Evolutionary conservation across 2,113 vertebrate genomes (phyloP).

Genomic region (Bufo bufo): DNA sequence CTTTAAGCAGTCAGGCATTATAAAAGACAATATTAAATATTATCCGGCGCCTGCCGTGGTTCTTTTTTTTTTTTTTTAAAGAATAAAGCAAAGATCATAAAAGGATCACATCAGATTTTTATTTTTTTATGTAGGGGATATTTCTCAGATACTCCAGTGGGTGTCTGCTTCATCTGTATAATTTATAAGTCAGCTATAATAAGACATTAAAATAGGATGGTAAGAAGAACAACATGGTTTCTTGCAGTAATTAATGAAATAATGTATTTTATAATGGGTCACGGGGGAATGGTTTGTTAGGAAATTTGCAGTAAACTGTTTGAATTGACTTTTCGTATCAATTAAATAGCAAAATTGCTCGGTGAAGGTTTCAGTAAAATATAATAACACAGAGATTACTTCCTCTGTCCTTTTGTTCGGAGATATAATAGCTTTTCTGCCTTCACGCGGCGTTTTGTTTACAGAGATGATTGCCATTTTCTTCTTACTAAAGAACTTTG

Average conservation of each 20-base stretch:
- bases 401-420: neutral
- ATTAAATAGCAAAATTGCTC: slow-evolving; percentile 24
- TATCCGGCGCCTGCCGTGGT: neutral
- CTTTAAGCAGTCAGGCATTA: neutral
- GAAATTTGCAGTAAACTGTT: neutral
- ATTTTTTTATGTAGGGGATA: neutral
- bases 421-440: neutral
- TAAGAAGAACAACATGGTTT: neutral
- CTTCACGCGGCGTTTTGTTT: slow-evolving; percentile 43
- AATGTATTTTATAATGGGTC: neutral
- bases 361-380: neutral
- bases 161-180: neutral
- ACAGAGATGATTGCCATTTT: slow-evolving; percentile 42
- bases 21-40: neutral
- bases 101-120: neutral
- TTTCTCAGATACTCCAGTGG: neutral
- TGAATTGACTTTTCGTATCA: slow-evolving; percentile 10
- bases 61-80: neutral
- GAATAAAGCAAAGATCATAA: too few relatives aligned
- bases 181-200: neutral
- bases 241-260: neutral
- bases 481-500: slow-evolving; percentile 40
- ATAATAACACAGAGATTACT: slow-evolving; percentile 6
- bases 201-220: neutral
- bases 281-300: neutral